Evolutionary conservation across 2,113 vertebrate genomes (phyloP).

Genomic region (Dermatemys mawii): DNA sequence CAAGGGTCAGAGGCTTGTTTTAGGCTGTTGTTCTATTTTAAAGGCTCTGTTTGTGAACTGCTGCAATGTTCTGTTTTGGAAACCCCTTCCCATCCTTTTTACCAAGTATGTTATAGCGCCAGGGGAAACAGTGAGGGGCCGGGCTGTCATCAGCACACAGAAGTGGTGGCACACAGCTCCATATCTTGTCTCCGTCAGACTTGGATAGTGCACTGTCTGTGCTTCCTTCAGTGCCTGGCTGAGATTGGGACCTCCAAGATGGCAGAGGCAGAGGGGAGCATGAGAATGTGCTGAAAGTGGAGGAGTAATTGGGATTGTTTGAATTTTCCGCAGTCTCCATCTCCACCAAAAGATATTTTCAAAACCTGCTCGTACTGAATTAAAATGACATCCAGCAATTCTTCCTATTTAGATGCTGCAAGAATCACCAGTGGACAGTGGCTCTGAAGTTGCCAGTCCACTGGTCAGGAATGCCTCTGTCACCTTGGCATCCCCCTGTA

Average conservation of each 20-base stretch:
- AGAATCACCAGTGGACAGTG: not conserved
- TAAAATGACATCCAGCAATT: not conserved
- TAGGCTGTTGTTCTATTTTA: not conserved
- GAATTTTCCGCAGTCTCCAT: not conserved
- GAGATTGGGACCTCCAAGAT: not conserved
- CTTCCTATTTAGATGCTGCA: not conserved
- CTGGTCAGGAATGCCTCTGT: rapidly evolving
- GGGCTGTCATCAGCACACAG: not conserved
- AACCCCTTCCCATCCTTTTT: not conserved
- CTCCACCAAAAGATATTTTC: not conserved
- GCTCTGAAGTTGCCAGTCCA: not conserved
- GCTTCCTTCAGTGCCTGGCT: not conserved
- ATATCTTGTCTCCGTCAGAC: not conserved
- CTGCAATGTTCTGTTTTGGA: not conserved
- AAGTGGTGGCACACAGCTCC: not conserved
- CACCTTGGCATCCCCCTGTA: not conserved
- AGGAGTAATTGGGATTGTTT: not conserved
- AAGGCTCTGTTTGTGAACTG: not conserved
- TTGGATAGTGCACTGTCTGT: not conserved
- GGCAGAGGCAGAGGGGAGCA: not conserved
- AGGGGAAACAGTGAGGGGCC: not conserved
- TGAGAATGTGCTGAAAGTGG: not conserved
- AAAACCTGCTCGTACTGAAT: not conserved
- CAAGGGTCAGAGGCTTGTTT: too few relatives aligned
- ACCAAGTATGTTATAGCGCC: not conserved